A percentile compares a stretch with the other conserved stretches of the same genome.
Evolutionary conservation across 92 coral and sea anemone genomes (phyloP).

Genomic region (Parazoanthus atlanticus): DNA sequence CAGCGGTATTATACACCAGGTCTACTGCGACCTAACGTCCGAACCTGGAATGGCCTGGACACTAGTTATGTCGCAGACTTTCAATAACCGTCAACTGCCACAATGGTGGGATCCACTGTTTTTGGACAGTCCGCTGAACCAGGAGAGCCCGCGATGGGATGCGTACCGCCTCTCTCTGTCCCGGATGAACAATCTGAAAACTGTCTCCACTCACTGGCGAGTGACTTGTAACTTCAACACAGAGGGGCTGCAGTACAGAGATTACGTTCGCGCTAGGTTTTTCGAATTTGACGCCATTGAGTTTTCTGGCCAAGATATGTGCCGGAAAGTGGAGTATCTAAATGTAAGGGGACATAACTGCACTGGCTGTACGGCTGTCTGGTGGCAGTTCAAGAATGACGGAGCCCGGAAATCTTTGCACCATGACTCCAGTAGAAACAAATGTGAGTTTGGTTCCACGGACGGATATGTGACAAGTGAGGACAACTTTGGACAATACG

Average conservation of each 20-base stretch:
- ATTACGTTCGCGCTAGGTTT: conserved; percentile 54
- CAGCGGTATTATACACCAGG: conserved; percentile 36
- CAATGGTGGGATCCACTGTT: conserved; percentile 9
- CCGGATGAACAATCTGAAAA: conserved; percentile 32
- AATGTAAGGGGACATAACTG: conserved; percentile 55
- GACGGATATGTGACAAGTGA: neutral
- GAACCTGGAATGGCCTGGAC: conserved; percentile 70
- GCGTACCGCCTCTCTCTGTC: conserved; percentile 43
- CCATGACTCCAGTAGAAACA: neutral
- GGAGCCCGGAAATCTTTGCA: neutral
- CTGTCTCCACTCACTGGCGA: conserved; percentile 64
- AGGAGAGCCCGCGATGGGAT: conserved; percentile 58
- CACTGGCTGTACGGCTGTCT: conserved; percentile 14
- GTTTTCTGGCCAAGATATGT: neutral
- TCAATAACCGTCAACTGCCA: conserved; percentile 23
- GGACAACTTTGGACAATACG: neutral
- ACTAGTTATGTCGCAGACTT: conserved; percentile 52
- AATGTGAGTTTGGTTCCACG: neutral
- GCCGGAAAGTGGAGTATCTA: conserved; percentile 49
- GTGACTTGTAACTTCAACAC: conserved; percentile 55
- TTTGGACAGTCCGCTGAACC: conserved; percentile 26
- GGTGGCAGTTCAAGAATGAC: conserved; percentile 35
- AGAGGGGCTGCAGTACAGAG: conserved; percentile 49
- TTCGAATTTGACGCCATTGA: conserved; percentile 40
- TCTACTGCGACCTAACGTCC: conserved; percentile 66